These are phyloP conservation scores for Laothoe populi DNA, from an alignment of 2,888 invertebrate species.

Conservation along the genomic window DNA sequence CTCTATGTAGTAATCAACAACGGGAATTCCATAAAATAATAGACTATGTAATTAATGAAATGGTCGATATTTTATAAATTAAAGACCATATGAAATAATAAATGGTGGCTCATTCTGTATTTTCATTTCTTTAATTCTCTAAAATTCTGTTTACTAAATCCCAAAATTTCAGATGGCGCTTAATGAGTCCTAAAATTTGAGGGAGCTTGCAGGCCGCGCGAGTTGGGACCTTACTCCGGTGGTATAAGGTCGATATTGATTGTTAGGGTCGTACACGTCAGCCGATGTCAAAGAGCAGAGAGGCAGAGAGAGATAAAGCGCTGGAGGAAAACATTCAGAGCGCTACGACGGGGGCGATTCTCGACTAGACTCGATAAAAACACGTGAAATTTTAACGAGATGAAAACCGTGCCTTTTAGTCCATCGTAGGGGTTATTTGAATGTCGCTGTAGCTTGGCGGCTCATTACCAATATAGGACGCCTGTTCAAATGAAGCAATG, in stretches of 20 bases:
- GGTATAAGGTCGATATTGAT: slow-evolving; percentile 60
- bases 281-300: slow-evolving; percentile 80
- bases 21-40: slow-evolving; percentile 8
- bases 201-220: slow-evolving; percentile 41
- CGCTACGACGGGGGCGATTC: slow-evolving; percentile 41
- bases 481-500: slow-evolving; percentile 45
- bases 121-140: slow-evolving; percentile 58
- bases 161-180: slow-evolving; percentile 68
- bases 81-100: slow-evolving; percentile 30
- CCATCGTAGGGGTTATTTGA: slow-evolving; percentile 50
- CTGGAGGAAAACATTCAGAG: slow-evolving; percentile 73
- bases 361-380: slow-evolving; percentile 53
- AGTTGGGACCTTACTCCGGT: slow-evolving; percentile 51
- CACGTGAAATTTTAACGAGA: slow-evolving; percentile 52
- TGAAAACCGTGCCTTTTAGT: slow-evolving; percentile 41
- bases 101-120: slow-evolving; percentile 46
- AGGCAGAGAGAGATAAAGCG: slow-evolving; percentile 73
- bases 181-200: slow-evolving; percentile 77
- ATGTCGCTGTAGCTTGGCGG: slow-evolving; percentile 46
- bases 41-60: background rate
- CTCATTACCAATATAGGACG: slow-evolving; percentile 40
- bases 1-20: background rate
- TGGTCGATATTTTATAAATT: slow-evolving; percentile 6
- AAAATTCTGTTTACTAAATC: slow-evolving; percentile 71
- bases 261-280: slow-evolving; percentile 63